Evolutionary conservation across 2,797 vertebrate genomes (phyloP).

Genomic region (Artibeus jamaicensis): DNA sequence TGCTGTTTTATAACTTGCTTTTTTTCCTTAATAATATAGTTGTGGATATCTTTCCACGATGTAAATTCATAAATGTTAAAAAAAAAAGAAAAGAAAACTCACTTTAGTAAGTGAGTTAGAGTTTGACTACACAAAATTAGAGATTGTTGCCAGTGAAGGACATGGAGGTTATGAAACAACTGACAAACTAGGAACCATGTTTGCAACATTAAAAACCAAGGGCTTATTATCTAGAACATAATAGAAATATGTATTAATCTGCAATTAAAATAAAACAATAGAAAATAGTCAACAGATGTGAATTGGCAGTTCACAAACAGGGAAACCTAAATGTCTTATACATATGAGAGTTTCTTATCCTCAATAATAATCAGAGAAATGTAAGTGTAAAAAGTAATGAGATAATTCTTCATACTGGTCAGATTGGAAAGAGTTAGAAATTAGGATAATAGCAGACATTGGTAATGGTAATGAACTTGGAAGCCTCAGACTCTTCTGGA

Average conservation of each 20-base stretch:
- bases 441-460: background rate
- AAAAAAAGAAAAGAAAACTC: background rate
- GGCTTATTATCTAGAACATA: background rate
- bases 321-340: background rate
- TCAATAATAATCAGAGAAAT: background rate
- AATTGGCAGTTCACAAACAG: background rate
- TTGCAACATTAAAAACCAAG: background rate
- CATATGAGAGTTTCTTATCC: background rate
- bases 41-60: background rate
- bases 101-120: background rate
- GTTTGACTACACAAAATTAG: background rate
- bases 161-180: background rate
- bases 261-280: background rate
- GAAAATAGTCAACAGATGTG: background rate
- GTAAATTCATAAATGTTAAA: background rate
- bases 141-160: background rate
- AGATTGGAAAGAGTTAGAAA: background rate
- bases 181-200: background rate
- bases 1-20: background rate
- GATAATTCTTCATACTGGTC: background rate
- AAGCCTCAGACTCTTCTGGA: background rate
- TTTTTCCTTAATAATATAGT: background rate
- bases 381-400: background rate
- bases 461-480: background rate
- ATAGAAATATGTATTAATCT: background rate